Base-by-base conservation (phyloP, 2,888 invertebrate genomes). In the Spodoptera picta region DNA sequence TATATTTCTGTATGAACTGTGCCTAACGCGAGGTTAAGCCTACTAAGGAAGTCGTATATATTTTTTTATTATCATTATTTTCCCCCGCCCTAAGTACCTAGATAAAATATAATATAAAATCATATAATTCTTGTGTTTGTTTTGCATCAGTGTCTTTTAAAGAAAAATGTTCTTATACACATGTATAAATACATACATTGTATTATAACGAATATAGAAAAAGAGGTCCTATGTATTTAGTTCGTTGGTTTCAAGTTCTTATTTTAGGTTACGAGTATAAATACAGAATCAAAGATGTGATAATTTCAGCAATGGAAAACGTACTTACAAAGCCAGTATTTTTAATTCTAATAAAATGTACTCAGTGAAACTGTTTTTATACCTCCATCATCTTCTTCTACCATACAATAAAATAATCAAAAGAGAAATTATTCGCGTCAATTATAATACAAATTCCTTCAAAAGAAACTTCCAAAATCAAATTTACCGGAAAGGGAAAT, bases 1-100 rank as follows among this genome's bases (percentile, higher is more conserved):
- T 68, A 69, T 74, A 66, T 72, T 67, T 65, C 47, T 60, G 65
- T 76, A 61, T 66, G 69, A 65, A 68, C 68, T 65, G 55, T 49
- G 45, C 55, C 59, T 53, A 65, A 60, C 60, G 46, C 41, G 50
- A 61, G 66, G 61, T 79, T 75, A 62, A 50, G 48, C 31, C 54
- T 61, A 52, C 49, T 47, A 45, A 51, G 43, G 43, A 54, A 59
- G 58, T 45, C 62, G 55, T 70, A 65, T 65, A 59, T 60, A 58
- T 66, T 60, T 69, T 69, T 60, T 63, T 36, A 36, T 36, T 36
- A 36, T 6, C 36, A 50, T 61, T 53, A 52, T 66, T 60, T 57
- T 51, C 41, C 56, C 41, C 41, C 23, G 23, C 36, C 19, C 9
- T 45, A 14, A 23, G 49, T 46, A 36, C 36, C 4, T 36, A 54